These are phyloP conservation scores for Onychomys torridus DNA, from an alignment of 2,797 vertebrate species.

Conservation along the genomic window DNA sequence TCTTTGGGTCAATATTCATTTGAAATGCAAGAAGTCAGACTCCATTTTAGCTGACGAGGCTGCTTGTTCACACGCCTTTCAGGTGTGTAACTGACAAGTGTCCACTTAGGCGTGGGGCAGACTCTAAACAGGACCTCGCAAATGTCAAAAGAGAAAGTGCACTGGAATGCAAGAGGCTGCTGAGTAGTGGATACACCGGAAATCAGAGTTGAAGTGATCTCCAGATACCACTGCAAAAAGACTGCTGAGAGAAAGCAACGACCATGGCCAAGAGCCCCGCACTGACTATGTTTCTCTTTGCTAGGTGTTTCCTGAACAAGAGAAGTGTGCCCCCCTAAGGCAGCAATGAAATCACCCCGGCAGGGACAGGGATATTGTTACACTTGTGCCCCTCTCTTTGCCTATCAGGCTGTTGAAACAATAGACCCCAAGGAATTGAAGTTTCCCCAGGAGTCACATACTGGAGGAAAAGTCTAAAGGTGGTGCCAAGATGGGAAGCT, in stretches of 20 bases:
- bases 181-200: conserved; percentile 83
- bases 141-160: conserved; percentile 79
- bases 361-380: background rate
- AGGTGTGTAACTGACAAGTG: conserved; percentile 86
- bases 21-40: conserved; percentile 87
- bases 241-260: conserved; percentile 75
- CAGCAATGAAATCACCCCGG: too few species aligned
- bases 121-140: conserved; percentile 83
- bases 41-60: conserved; percentile 88
- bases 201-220: conserved; percentile 78
- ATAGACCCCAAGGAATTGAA: background rate
- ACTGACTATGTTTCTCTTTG: background rate
- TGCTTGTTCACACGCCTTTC: conserved; percentile 82
- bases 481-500: background rate
- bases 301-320: background rate
- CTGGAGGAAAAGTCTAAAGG: background rate
- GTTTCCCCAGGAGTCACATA: background rate
- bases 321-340: background rate
- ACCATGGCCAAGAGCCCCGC: conserved; percentile 31
- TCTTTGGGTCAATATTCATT: conserved; percentile 88
- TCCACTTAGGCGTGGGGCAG: conserved; percentile 79
- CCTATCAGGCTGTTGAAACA: background rate
- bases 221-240: conserved; percentile 73
- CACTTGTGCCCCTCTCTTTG: background rate
- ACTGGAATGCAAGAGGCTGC: conserved; percentile 77